Percentiles rank a stretch among this genome's conserved stretches.
phyloP scores from a whole-genome alignment of 64 coral and sea anemone genomes.

The Dendronephthya gigantea region DNA sequence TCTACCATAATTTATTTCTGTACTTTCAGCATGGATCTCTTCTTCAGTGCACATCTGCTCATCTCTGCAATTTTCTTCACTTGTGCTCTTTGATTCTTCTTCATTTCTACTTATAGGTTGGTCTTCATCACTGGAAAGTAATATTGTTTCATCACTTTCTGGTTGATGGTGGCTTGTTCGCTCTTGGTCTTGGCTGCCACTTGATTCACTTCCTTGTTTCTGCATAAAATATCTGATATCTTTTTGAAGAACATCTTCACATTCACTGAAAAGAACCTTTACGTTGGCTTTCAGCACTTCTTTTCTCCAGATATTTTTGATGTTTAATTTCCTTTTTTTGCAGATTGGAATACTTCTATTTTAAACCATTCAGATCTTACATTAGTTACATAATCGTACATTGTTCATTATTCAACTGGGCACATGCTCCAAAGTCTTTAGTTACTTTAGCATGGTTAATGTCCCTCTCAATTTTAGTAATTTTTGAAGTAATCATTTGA shows the following conservation, averaged over 20 bases:
- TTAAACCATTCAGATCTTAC: background rate
- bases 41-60: no score
- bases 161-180: background rate
- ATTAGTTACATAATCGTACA: background rate
- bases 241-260: background rate
- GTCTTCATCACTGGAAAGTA: no score
- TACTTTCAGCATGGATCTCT: no score
- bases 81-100: no score
- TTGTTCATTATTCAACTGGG: background rate
- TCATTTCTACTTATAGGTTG: no score
- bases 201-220: background rate
- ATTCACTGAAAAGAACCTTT: background rate
- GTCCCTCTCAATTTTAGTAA: background rate
- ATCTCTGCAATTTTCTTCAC: no score
- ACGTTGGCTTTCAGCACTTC: background rate
- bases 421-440: background rate
- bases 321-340: background rate
- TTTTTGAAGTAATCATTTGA: background rate
- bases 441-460: background rate
- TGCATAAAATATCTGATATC: background rate
- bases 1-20: background rate
- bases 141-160: no score
- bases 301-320: background rate
- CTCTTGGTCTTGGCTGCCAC: background rate
- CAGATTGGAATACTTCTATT: background rate